phyloP scores from a whole-genome alignment of 2,113 vertebrate genomes.

The Psittacula cyanocephala region DNA sequence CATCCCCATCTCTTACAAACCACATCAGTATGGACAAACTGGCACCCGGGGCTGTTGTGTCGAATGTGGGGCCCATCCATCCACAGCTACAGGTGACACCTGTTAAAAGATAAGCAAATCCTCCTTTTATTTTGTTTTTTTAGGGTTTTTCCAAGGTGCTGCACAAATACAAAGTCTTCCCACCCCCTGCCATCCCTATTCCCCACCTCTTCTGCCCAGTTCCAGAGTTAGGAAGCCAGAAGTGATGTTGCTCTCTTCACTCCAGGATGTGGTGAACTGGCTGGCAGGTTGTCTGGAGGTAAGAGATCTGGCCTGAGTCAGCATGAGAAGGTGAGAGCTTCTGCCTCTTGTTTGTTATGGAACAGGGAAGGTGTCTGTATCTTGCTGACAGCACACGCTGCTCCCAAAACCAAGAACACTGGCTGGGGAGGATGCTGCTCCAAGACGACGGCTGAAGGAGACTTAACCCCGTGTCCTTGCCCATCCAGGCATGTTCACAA shows the following conservation, averaged over 20 bases:
- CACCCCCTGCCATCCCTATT: background rate
- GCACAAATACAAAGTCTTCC: background rate
- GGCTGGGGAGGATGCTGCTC: background rate
- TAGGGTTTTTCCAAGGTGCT: background rate
- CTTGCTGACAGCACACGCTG: background rate
- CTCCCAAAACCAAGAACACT: background rate
- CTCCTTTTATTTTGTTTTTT: background rate
- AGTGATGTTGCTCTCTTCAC: background rate
- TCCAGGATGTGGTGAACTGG: background rate
- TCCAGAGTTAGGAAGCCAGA: background rate
- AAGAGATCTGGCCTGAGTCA: background rate
- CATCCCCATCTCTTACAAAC: background rate
- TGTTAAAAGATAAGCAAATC: background rate
- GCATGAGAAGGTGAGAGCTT: background rate
- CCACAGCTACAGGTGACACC: background rate
- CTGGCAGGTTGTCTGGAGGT: background rate
- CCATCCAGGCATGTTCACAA: fast-evolving
- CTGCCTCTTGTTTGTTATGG: background rate
- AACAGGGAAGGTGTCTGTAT: background rate
- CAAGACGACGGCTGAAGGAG: background rate
- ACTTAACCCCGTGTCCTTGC: fast-evolving
- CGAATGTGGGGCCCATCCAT: fast-evolving
- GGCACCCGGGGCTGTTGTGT: background rate
- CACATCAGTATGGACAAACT: fast-evolving
- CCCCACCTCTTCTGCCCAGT: background rate